Evolutionary conservation across 2,888 invertebrate species (phyloP), one percentile per base, ranked within the genome.

Genomic region (Crepidodera aurea): DNA sequence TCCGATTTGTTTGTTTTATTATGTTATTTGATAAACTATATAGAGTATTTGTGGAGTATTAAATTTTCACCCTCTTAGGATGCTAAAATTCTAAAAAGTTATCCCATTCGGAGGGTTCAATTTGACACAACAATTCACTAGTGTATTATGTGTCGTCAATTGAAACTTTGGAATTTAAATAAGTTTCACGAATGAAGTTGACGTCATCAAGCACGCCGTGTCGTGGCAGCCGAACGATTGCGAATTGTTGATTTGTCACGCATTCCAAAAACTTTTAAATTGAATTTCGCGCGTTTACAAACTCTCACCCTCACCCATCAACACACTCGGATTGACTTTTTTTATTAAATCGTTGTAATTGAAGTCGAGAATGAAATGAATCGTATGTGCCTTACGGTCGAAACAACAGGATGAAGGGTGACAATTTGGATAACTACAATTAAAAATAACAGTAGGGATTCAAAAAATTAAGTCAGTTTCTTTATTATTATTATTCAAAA

Each of bases 181-280:
- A 75, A 75, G 74, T 74, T 75, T 71, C 74, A 66, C 71, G 70
- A 74, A 75, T 75, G 72, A 74, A 74, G 73, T 73, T 69, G 72
- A 72, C 73, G 76, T 75, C 73, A 77, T 71, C 70, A 63, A 66
- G 73, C 70, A 64, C 46, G 64, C 51, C 58, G 57, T 60, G 32
- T 64, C 60, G 60, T 56, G 64, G 66, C 69, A 69, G 69, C 64
- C 68, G 27, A 72, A 77, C 74, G 75, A 77, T 77, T 75, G 77
- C 80, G 71, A 81, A 80, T 80, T 77, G 77, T 77, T 75, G 78
- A 81, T 81, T 81, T 77, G 81, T 75, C 75, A 77, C 80, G 80
- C 81, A 76, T 79, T 78, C 79, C 77, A 68, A 67, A 75, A 79
- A 80, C 73, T 81, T 81, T 81, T 79, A 80, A 81, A 81, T 81